These are phyloP conservation scores for Urocyon cinereoargenteus DNA, from an alignment of 2,797 vertebrate genomes.

Conservation along the genomic window DNA sequence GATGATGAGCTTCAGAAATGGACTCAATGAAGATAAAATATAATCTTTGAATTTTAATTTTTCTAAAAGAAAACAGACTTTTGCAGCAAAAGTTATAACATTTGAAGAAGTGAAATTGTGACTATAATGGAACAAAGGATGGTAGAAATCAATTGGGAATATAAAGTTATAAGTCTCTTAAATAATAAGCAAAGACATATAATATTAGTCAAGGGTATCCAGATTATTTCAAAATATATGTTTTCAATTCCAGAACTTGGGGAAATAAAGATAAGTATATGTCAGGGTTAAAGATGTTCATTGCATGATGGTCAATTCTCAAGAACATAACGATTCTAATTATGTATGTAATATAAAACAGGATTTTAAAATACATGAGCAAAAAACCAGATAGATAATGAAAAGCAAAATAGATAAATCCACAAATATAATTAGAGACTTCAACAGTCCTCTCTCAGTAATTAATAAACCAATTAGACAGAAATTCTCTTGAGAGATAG, in stretches of 20 bases:
- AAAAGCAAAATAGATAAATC: not conserved
- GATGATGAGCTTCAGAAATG: not conserved
- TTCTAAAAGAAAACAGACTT: not conserved
- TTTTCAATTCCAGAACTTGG: not conserved
- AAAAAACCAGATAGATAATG: not conserved
- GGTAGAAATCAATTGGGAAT: not conserved
- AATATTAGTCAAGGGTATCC: not conserved
- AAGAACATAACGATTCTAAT: not conserved
- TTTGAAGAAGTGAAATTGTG: not conserved
- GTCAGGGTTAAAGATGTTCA: not conserved
- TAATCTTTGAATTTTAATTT: not conserved
- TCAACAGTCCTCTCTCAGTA: not conserved
- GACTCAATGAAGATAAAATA: not conserved
- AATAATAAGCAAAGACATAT: not conserved
- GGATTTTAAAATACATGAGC: not conserved
- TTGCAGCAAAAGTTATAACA: not conserved
- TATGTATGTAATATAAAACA: not conserved
- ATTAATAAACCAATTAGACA: not conserved
- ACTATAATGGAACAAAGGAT: not conserved
- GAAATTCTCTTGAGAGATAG: not conserved
- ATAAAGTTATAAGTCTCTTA: not conserved
- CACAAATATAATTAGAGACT: not conserved
- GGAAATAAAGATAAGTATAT: not conserved
- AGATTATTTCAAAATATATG: not conserved
- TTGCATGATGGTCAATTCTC: not conserved